Evolutionary conservation across 2,888 invertebrate species (phyloP).

Genomic region (Aspidiotus rigidus): DNA sequence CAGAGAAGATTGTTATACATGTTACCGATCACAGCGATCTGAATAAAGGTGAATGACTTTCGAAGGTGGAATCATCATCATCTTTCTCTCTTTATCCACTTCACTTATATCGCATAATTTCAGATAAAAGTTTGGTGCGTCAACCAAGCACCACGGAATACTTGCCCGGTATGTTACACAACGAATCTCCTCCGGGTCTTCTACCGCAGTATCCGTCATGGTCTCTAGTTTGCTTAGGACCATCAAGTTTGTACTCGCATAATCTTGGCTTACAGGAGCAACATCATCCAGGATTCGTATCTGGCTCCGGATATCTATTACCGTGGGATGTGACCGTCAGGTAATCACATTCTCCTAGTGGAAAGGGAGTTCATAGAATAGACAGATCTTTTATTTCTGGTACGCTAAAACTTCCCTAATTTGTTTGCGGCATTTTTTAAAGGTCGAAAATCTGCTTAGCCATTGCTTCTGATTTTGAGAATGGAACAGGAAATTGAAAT

Average conservation of each 20-base stretch:
- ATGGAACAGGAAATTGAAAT: too few species aligned
- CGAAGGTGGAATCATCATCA: background rate
- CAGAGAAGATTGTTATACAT: constrained; percentile 45
- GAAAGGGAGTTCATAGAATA: background rate
- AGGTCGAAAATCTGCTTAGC: too few species aligned
- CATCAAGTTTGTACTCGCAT: constrained; percentile 83
- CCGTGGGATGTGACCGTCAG: constrained; percentile 85
- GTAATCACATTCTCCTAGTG: constrained; percentile 36
- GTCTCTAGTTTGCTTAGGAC: constrained; percentile 77
- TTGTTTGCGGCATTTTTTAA: too few species aligned
- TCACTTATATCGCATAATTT: constrained; percentile 33
- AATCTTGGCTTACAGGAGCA: constrained; percentile 69
- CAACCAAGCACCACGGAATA: constrained; percentile 82
- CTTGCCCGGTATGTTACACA: constrained; percentile 81
- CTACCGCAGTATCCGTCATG: constrained; percentile 40
- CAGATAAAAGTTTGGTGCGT: constrained; percentile 53
- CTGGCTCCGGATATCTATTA: constrained; percentile 78
- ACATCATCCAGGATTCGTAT: constrained; percentile 78
- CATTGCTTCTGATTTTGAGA: too few species aligned
- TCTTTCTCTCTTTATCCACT: background rate
- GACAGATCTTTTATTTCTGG: too few species aligned
- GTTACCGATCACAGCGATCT: constrained; percentile 44
- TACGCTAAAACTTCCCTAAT: too few species aligned
- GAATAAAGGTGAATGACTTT: constrained; percentile 42
- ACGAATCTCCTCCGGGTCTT: constrained; percentile 58